Conservation (phyloP, 2,113 vertebrate genomes). For the Fukomys damarensis region DNA sequence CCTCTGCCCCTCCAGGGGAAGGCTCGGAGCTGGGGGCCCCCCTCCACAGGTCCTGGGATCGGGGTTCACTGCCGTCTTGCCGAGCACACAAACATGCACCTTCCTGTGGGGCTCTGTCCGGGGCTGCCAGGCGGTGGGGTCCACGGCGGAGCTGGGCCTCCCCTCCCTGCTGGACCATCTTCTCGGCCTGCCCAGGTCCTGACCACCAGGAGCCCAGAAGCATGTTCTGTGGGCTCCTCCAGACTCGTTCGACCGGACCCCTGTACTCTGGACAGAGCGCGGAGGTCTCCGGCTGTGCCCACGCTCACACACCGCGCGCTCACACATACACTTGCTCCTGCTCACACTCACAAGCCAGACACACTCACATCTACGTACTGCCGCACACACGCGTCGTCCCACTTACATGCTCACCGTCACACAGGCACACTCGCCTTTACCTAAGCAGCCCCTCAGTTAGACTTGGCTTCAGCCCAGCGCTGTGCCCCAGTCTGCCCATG, state of each 20-base stretch:
- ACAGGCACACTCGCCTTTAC: neutral
- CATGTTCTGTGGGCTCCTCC: neutral
- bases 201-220: neutral
- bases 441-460: neutral
- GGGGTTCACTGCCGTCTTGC: no score
- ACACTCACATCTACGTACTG: fast-evolving
- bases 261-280: neutral
- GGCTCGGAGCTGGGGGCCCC: neutral
- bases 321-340: fast-evolving
- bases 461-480: neutral
- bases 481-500: neutral
- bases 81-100: no score
- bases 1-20: neutral
- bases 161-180: neutral
- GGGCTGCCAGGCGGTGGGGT: neutral
- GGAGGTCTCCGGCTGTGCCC: neutral
- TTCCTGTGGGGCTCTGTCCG: neutral
- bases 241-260: neutral
- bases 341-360: neutral
- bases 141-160: neutral
- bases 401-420: neutral
- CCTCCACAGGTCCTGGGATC: neutral
- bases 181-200: neutral
- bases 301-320: neutral
- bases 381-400: neutral